Evolutionary conservation across 1,140 invertebrate genomes (phyloP).

Genomic region (Pararge aegeria): DNA sequence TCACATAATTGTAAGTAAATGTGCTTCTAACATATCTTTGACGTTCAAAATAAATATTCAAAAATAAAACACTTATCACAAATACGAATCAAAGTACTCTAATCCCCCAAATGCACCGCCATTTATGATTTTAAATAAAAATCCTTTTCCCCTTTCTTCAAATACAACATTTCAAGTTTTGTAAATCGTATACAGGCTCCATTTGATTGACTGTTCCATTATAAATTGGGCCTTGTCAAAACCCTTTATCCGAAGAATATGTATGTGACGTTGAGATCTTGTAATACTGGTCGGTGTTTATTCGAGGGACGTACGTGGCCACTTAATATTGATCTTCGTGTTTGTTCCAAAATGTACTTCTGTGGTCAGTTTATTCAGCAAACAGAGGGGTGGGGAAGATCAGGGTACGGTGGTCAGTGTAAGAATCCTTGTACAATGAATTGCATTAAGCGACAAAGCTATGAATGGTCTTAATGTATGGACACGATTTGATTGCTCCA

Average conservation of each 20-base stretch:
- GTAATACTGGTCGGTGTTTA: constrained; percentile 43
- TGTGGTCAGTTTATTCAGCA: constrained; percentile 23
- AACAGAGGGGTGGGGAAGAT: constrained; percentile 32
- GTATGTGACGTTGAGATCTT: constrained; percentile 32
- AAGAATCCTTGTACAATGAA: constrained; percentile 68
- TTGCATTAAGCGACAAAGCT: constrained; percentile 72
- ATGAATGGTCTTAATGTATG: constrained; percentile 70
- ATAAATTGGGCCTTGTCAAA: constrained; percentile 30
- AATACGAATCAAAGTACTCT: neutral
- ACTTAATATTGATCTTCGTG: constrained; percentile 36
- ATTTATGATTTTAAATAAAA: constrained; percentile 7
- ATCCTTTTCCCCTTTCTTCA: constrained; percentile 24
- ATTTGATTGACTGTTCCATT: constrained; percentile 49
- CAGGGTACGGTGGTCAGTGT: constrained; percentile 35
- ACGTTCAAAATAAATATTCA: neutral
- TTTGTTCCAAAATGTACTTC: constrained; percentile 21
- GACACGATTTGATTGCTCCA: constrained; percentile 65
- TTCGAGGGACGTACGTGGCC: constrained; percentile 38
- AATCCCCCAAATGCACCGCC: constrained; percentile 1
- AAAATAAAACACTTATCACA: neutral
- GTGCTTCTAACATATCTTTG: too few species aligned
- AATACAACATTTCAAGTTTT: constrained; percentile 48
- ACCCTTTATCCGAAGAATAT: constrained; percentile 18
- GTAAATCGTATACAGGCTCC: constrained; percentile 54
- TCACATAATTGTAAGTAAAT: too few species aligned